Base-by-base conservation (phyloP, 2,797 vertebrate genomes). In the Coregonus suidteri region DNA sequence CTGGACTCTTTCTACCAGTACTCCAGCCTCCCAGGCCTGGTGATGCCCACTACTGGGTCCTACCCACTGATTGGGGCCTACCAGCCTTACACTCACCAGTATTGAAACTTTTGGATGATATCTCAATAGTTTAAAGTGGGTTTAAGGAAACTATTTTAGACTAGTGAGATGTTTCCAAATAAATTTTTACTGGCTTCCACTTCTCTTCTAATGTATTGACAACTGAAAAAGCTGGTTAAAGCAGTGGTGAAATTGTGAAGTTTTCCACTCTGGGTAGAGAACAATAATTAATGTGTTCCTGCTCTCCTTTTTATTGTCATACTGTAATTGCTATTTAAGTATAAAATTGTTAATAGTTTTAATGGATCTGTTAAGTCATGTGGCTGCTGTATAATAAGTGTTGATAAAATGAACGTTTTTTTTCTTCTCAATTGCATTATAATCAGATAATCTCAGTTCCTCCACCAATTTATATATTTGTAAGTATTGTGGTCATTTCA, bases 1-100 rank as follows among this genome's bases (percentile, higher is more conserved):
- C 62, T 92, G 83, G 93, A 94, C 76, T 77, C 93, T 0, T 81
- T 92, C 37, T 94, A 93, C 85, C 93, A 91, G 84, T 93, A 93
- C 87, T 73, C 81, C 80, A 76, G 86, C 78, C 84, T 92, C 6
- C 88, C 91, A 0, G 87, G 85, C 6, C 83, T 92, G 59, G n/a
- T 92, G 65, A 65, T 93, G 76, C 83, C 92, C 37, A 35, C 91
- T 35, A 34, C 91, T 0, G 70, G 73, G 31, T 14, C 85, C 18
- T 1, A 80, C 0, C 81, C 80, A 0, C 71, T 90, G 25, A 83
- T 92, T 82, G 81, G 83, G 13, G 70, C 91, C 5, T 94, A 93
- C 87, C 81, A 90, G 0, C 7, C 87, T 0, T 93, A 93, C 59
- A 84, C 86, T 4, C 91, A 90, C 15, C 93, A 91, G 34, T 95